phyloP scores from a whole-genome alignment of 2,113 vertebrate genomes.

The Sarotherodon lohbergeri region DNA sequence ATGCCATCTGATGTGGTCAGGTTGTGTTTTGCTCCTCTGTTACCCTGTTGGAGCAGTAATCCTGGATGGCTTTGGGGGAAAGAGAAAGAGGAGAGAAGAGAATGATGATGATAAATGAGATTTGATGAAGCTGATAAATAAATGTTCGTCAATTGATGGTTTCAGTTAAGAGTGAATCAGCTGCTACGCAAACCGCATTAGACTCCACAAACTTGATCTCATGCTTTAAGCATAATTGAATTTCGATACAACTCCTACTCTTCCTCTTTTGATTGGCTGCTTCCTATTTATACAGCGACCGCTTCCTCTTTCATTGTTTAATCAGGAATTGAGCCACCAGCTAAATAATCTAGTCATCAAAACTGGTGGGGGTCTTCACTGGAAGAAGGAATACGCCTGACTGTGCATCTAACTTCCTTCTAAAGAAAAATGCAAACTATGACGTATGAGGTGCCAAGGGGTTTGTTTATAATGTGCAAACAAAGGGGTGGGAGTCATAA shows the following conservation, averaged over 20 bases:
- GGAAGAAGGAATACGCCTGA: not conserved
- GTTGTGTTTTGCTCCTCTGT: constrained; percentile 13
- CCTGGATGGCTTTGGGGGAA: constrained; percentile 52
- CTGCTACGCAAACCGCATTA: not conserved
- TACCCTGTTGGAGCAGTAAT: constrained; percentile 58
- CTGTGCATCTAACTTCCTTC: not conserved
- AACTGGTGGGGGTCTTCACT: not conserved
- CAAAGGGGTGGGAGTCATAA: not conserved
- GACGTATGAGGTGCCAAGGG: not conserved
- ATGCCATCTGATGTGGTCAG: not conserved
- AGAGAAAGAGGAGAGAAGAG: not conserved
- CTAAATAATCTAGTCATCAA: constrained; percentile 31
- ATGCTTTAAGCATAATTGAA: not conserved
- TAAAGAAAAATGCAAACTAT: not conserved
- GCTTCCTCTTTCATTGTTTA: constrained; percentile 50
- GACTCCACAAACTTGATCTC: not conserved
- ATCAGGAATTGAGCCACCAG: not conserved
- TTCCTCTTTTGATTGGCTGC: constrained; percentile 15
- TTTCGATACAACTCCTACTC: not conserved
- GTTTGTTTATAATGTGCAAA: not conserved
- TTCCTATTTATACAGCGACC: constrained; percentile 31
- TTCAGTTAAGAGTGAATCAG: not conserved
- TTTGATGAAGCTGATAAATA: not conserved
- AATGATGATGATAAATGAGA: not conserved
- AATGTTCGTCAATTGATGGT: not conserved